These are phyloP conservation scores for Aurelia aurita complex sp. Pacific DNA, from an alignment of 30 jellyfish, hydroid and myxozoan species.

Conservation along the genomic window DNA sequence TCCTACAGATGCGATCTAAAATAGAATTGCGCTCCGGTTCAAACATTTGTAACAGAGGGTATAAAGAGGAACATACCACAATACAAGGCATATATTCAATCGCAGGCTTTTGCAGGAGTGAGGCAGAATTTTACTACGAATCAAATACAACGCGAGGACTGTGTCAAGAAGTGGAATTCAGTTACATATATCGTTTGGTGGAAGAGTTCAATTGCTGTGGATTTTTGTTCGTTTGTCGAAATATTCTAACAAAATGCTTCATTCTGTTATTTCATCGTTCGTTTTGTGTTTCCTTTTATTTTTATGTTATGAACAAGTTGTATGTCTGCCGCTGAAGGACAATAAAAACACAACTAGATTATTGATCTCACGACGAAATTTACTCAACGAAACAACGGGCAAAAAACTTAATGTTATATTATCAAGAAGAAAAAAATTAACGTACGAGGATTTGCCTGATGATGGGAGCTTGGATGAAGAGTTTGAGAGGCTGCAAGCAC, in stretches of 20 bases:
- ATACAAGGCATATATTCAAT: background rate
- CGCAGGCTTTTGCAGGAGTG: too few relatives aligned
- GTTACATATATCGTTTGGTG: too few relatives aligned
- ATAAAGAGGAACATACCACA: background rate
- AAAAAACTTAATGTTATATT: background rate
- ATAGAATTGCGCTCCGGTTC: constrained; percentile 19
- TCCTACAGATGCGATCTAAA: constrained; percentile 4
- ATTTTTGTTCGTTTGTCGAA: too few relatives aligned
- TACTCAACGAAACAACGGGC: background rate
- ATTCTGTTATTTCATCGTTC: background rate
- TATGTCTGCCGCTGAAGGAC: constrained; percentile 37
- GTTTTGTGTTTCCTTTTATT: background rate
- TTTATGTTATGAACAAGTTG: constrained; percentile 18
- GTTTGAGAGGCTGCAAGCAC: constrained; percentile 27
- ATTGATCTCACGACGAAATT: background rate
- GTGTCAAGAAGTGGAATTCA: too few relatives aligned
- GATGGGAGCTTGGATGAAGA: constrained; percentile 62
- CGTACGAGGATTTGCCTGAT: constrained; percentile 62
- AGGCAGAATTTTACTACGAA: too few relatives aligned
- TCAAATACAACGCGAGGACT: too few relatives aligned
- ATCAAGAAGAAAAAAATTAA: background rate
- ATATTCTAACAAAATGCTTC: too few relatives aligned
- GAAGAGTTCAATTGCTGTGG: too few relatives aligned
- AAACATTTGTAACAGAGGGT: constrained; percentile 9
- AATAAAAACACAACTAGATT: constrained; percentile 32